Base-by-base conservation (phyloP, 1,140 invertebrate genomes). In the Paracyclopina nana region DNA sequence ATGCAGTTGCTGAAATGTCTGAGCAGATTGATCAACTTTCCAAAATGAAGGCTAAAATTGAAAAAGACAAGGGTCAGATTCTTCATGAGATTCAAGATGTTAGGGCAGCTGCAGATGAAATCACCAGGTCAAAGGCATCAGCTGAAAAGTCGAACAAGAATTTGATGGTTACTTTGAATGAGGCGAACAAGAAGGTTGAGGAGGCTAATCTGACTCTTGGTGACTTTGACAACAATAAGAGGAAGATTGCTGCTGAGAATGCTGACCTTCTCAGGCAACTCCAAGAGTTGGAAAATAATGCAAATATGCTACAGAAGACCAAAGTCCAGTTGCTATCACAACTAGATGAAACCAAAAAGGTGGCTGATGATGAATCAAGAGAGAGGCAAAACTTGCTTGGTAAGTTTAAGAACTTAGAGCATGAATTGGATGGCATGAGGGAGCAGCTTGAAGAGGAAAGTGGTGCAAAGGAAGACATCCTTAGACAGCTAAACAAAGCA, bases 11-110 rank as follows among this genome's bases (percentile, higher is more conserved):
- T 58, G 90, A 96, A 69, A 88, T 99, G 79, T 85, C 87, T 59
- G 94, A 99, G 70, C 92, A 98, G 71, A 85, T 98, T 64, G 94
- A 98, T 70, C 88, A 95, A 65, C 78, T 98, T 61, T 94, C 96
- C 77, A 98, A 98, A 70, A 76, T 87, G 63, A 97, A 96, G 73
- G 83, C 78, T 59, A 72, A 70, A 60, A 53, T 70, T 52, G 72
- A 75, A 57, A 76, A 75, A 57, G 72, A 75, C 51, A 71, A 69
- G 53, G 56, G 63, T 66, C 52, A 59, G 59, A 54, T 68, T 63
- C 67, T 58, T 66, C 46, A 52, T 60, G 54, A 67, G 65, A 53
- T 69, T 31, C 65, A 63, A 56, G 66, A 71, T 54, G 60, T 62
- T 40, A 68, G 69, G 56, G 69, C 68, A 31, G 58, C 66, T 14